Base-by-base conservation (phyloP, 1,140 invertebrate species). In the Drosophila kepulauana region DNA sequence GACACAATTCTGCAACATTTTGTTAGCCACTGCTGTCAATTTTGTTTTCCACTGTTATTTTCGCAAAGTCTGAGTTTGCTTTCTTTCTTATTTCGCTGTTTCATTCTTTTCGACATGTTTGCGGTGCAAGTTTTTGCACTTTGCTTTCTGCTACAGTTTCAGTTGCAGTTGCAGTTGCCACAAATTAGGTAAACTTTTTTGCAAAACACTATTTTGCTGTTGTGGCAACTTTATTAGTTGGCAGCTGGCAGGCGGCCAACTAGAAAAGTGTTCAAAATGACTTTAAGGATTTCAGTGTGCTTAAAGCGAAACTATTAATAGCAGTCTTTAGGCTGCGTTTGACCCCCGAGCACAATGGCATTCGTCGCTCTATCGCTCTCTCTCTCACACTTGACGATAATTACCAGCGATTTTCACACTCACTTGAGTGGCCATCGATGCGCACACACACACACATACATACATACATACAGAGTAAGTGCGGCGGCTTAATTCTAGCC, bases 111-210 rank as follows among this genome's bases (percentile, higher is more conserved):
- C 35, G 35, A 64, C 68, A 65, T 57, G 65, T 41, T 49, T 46
- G 30, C 45, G 41, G 68, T 52, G 63, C 54, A 67, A 73, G 13
- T 73, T 73, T 67, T 73, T 38, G 38, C 70, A 67, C 57, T 74
- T 7, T 35, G 8, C 11, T 35, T 52, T 43, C 38, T 54, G 4
- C 2, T 20, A 8, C 52, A 57, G 51, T 43, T 71, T 43, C 33
- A 41, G 33, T 38, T 57, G 48, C 66, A 41, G 69, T 30, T 48
- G 35, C 66, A 41, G 69, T 57, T 61, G 48, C 81, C 76, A 69
- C 84, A 84, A 87, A 88, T 88, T 84, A 88, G 73, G 76, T 54
- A 74, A 82, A 87, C 64, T 69, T 79, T 87, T 79, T 87, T 79
- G 62, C 48, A 5, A 8, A 57, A 66, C 46, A 38, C 30, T 57